A percentile compares a stretch with the other conserved stretches of the same genome.
phyloP scores from a whole-genome alignment of 2,797 vertebrate species.

The Pseudocheirus occidentalis region DNA sequence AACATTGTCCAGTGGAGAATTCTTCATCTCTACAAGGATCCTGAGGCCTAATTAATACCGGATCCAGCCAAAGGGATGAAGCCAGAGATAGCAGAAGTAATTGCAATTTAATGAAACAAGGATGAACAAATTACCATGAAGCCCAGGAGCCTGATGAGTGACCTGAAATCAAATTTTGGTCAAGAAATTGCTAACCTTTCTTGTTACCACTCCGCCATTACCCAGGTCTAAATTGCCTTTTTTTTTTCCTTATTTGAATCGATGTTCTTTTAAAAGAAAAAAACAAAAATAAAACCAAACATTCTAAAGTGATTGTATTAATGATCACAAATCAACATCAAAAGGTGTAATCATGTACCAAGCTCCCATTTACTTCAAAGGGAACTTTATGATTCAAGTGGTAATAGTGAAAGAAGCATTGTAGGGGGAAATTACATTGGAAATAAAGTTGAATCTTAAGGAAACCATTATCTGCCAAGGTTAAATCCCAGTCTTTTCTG shows the following conservation, averaged over 20 bases:
- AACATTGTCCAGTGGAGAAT: conserved; percentile 75
- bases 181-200: conserved; percentile 54
- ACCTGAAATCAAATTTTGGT: conserved; percentile 71
- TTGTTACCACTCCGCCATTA: conserved; percentile 17
- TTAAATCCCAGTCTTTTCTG: conserved; percentile 45
- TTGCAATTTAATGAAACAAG: conserved; percentile 79
- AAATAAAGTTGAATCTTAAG: conserved; percentile 31
- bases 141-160: conserved; percentile 64
- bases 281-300: neutral
- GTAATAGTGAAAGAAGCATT: neutral
- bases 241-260: neutral
- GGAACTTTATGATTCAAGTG: neutral
- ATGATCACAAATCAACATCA: conserved; percentile 62
- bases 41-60: conserved; percentile 76
- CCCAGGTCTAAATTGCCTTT: conserved; percentile 26
- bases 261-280: conserved; percentile 32
- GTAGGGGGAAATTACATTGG: neutral
- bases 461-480: conserved; percentile 9
- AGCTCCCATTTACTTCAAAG: neutral
- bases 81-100: conserved; percentile 76
- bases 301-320: conserved; percentile 26
- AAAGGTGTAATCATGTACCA: neutral
- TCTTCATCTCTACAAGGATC: conserved; percentile 75
- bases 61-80: conserved; percentile 70
- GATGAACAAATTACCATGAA: conserved; percentile 75